These are phyloP conservation scores for Brachionus rotundiformis DNA, from an alignment of 1,140 invertebrate genomes.

Conservation along the genomic window DNA sequence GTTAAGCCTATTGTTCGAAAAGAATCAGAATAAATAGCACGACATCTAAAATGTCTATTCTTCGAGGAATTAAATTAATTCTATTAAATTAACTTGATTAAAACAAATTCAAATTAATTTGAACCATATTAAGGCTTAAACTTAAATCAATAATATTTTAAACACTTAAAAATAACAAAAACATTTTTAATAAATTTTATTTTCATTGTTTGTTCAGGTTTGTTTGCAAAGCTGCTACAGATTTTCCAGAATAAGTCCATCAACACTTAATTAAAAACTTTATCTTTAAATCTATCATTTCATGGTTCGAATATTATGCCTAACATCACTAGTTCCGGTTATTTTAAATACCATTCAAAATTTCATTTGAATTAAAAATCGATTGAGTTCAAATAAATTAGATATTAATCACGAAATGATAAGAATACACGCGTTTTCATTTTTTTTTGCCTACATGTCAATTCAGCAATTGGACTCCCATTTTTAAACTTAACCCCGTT, in stretches of 20 bases:
- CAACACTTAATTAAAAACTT: constrained; percentile 24
- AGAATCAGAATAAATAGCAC: not conserved
- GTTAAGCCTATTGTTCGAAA: not conserved
- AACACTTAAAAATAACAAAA: not conserved
- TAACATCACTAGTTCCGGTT: not conserved
- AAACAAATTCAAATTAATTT: constrained; percentile 16
- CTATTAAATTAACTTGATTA: constrained; percentile 5
- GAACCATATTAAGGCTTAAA: not conserved
- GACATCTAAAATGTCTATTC: not conserved
- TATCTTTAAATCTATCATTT: constrained; percentile 21
- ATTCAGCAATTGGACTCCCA: not conserved
- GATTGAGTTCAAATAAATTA: not conserved
- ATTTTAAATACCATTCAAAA: not conserved
- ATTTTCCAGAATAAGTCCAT: constrained; percentile 6
- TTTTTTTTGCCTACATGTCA: not conserved
- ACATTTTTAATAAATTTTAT: not conserved
- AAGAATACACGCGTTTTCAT: not conserved
- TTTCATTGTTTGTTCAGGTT: not conserved
- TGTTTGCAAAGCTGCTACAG: not conserved
- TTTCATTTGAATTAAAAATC: not conserved
- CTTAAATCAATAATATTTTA: not conserved
- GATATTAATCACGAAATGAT: constrained; percentile 6
- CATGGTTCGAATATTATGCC: constrained; percentile 9
- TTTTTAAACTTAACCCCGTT: constrained; percentile 27
- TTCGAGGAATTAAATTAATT: not conserved